phyloP scores from a whole-genome alignment of 2,113 vertebrate species.

The Percopsis transmontana region DNA sequence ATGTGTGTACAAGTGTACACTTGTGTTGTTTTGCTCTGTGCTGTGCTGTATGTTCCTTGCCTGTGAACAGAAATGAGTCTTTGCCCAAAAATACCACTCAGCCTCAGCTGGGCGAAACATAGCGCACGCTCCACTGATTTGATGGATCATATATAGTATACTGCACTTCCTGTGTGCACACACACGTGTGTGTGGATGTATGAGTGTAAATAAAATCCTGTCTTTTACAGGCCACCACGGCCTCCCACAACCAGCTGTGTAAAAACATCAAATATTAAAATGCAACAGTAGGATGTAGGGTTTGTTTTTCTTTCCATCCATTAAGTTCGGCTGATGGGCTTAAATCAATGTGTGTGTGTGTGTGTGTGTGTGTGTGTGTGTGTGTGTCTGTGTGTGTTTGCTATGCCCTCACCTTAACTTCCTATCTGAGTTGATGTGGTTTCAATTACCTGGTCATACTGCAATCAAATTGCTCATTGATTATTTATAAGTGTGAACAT shows the following conservation, averaged over 20 bases:
- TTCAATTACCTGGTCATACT: neutral
- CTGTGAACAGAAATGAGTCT: conserved; percentile 63
- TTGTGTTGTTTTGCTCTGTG: conserved; percentile 31
- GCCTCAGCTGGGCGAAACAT: conserved; percentile 49
- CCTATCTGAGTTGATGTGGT: neutral
- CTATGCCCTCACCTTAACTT: neutral
- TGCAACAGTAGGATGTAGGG: conserved; percentile 5
- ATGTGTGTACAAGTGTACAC: neutral
- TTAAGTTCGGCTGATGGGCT: neutral
- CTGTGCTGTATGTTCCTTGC: conserved; percentile 33
- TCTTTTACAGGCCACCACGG: conserved; percentile 18
- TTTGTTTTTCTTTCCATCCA: neutral
- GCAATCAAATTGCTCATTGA: too few species aligned
- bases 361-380: neutral
- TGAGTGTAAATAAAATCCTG: too few species aligned
- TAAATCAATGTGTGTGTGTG: neutral
- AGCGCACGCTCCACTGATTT: conserved; percentile 57
- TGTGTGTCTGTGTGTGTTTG: neutral
- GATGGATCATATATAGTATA: conserved; percentile 51
- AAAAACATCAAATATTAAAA: neutral
- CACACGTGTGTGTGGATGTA: conserved; percentile 23
- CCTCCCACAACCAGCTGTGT: conserved; percentile 10
- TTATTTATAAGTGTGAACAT: too few species aligned
- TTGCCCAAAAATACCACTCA: conserved; percentile 71
- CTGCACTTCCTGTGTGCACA: conserved; percentile 28